Base-by-base conservation (phyloP, 2,888 invertebrate species). In the Adineta ricciae region DNA sequence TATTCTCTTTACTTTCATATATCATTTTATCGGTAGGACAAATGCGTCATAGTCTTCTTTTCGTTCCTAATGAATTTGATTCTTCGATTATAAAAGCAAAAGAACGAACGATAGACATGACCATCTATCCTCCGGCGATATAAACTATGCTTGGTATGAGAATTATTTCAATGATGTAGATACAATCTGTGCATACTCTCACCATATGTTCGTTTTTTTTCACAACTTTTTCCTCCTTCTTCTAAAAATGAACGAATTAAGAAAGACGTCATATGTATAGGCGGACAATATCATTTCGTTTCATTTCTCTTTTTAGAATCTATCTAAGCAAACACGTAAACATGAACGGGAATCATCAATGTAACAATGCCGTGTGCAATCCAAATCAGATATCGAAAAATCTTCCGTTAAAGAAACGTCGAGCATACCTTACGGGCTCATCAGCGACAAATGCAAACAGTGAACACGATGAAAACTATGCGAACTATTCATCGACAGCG, bases 351-450 rank as follows among this genome's bases (percentile, higher is more conserved):
- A 36, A 27, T 64, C 32, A 64, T 32, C 32, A 32, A 32, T 5
- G 24, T 32, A 64, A 64, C 27, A 64, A 32, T 64, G 16, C 19
- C 16, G 32, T 64, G 64, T 64, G 64, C 64, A 64, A 64, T 64
- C 64, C 27, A 64, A 32, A 64, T 64, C 64, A 64, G 32, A 32
- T 64, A 64, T 32, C 64, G 32, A 64, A 64, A 64, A 78, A 78
- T 78, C 24, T 78, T n/a, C 78, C 78, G 41, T 41, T 78, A 41
- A 78, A 78, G 41, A 78, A 78, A 78, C 78, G 78, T n/a, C 78
- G 78, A 41, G 41, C 78, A 1, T 78, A 41, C 41, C 1, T 78
- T 38, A 41, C 41, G 9, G 78, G 41, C 41, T 41, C 78, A 21
- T 41, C 78, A 24, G n/a, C 41, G 2, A 78, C 11, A 3, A 27